Percentiles rank a stretch among this genome's conserved stretches.
Conservation (phyloP, 2,888 invertebrate genomes). For the Epirrita christyi region DNA sequence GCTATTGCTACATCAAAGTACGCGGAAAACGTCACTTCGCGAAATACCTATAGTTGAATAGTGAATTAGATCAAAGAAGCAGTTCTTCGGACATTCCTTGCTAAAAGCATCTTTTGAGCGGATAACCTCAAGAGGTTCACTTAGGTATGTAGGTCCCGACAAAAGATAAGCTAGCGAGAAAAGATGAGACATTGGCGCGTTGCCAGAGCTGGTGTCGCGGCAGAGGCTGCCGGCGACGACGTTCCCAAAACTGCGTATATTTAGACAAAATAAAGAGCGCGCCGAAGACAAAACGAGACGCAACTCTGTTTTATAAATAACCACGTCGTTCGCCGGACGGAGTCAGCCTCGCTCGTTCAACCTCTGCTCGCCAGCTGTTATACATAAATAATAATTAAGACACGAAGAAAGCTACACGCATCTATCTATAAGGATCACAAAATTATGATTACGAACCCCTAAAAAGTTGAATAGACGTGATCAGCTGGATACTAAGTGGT, state of each 20-base stretch:
- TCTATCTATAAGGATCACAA: conserved; percentile 49
- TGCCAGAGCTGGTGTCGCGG: conserved; percentile 77
- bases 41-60: conserved; percentile 3
- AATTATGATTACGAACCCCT: conserved; percentile 32
- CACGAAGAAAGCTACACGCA: conserved; percentile 73
- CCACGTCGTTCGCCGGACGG: conserved; percentile 81
- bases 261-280: conserved; percentile 85
- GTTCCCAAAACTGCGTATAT: conserved; percentile 85
- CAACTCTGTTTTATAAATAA: conserved; percentile 84
- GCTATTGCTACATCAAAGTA: conserved; percentile 22
- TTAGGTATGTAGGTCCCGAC: conserved; percentile 50
- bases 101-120: conserved; percentile 1
- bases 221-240: conserved; percentile 74
- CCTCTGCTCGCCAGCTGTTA: conserved; percentile 82
- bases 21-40: conserved; percentile 2
- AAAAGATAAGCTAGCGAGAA: conserved; percentile 71
- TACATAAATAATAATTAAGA: conserved; percentile 84
- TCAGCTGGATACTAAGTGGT: conserved; percentile 38
- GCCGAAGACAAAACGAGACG: conserved; percentile 84
- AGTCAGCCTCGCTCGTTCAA: conserved; percentile 72
- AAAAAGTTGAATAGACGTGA: conserved; percentile 28
- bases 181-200: conserved; percentile 71
- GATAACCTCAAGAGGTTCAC: conserved; percentile 18
- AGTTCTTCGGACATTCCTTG: neutral
- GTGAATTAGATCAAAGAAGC: neutral